Conservation (phyloP, 2,797 vertebrate species). For the Danio albolineatus region DNA sequence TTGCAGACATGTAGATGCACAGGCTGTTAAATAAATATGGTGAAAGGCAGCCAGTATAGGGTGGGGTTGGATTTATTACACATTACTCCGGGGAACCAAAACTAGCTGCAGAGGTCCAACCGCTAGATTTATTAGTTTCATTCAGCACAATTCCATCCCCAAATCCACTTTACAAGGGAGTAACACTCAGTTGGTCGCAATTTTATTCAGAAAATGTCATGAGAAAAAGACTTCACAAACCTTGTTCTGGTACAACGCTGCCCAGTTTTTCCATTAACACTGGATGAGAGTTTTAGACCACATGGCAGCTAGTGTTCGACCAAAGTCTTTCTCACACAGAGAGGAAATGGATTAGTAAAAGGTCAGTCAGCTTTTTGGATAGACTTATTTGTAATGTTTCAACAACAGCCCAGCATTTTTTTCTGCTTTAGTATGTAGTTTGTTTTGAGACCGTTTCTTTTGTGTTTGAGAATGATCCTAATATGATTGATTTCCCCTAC, state of each 20-base stretch:
- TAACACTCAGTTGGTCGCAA: neutral
- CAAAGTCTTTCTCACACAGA: neutral
- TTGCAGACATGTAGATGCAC: conserved; percentile 37
- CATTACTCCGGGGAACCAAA: conserved; percentile 14
- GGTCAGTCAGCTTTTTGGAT: conserved; percentile 7
- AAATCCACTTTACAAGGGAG: conserved; percentile 36
- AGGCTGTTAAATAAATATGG: conserved; percentile 39
- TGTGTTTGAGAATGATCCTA: neutral
- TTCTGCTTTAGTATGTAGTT: conserved; percentile 14
- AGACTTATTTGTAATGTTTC: neutral
- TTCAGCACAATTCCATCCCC: conserved; percentile 15
- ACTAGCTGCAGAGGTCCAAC: conserved; percentile 16
- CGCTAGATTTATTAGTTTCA: conserved; percentile 34
- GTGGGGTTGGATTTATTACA: conserved; percentile 27
- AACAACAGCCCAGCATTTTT: neutral
- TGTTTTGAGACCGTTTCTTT: neutral
- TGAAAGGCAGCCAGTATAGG: conserved; percentile 28
- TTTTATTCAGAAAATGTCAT: conserved; percentile 18
- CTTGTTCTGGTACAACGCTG: neutral
- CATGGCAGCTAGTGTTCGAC: conserved; percentile 7
- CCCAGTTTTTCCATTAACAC: conserved; percentile 35
- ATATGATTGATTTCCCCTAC: neutral
- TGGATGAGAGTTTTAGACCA: conserved; percentile 5
- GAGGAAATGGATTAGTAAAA: conserved; percentile 21
- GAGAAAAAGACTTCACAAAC: neutral